Conservation (phyloP, 2,113 vertebrate genomes). For the Phalacrocorax aristotelis region DNA sequence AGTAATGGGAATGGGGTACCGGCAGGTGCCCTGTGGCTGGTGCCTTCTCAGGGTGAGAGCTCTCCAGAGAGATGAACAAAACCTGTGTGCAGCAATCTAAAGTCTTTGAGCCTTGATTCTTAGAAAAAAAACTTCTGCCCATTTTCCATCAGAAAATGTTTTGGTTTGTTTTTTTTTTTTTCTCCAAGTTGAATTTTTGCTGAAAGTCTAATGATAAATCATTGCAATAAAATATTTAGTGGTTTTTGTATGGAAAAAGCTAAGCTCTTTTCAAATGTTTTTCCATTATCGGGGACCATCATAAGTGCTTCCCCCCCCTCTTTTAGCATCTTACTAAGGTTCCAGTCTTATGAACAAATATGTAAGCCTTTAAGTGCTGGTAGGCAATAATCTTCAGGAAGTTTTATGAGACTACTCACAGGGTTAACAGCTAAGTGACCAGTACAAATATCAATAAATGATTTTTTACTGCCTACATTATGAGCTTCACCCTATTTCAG, state of each 20-base stretch:
- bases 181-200: background rate
- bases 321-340: background rate
- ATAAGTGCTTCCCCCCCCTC: background rate
- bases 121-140: background rate
- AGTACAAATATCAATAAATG: background rate
- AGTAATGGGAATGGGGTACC: background rate
- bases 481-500: background rate
- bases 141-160: background rate
- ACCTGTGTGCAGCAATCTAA: background rate
- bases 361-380: background rate
- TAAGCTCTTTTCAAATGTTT: background rate
- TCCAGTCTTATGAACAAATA: background rate
- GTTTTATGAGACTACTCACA: background rate
- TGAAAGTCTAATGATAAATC: background rate
- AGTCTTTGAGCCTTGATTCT: background rate
- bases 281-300: background rate
- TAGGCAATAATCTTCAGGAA: background rate
- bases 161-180: background rate
- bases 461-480: fast-evolving
- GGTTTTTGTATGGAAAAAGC: background rate
- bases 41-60: background rate
- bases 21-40: fast-evolving
- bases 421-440: background rate
- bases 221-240: background rate
- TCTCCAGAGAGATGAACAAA: background rate